Percentiles rank a stretch among this genome's conserved stretches.
phyloP scores from a whole-genome alignment of 2,113 vertebrate genomes.

The Sclerurus mexicanus region DNA sequence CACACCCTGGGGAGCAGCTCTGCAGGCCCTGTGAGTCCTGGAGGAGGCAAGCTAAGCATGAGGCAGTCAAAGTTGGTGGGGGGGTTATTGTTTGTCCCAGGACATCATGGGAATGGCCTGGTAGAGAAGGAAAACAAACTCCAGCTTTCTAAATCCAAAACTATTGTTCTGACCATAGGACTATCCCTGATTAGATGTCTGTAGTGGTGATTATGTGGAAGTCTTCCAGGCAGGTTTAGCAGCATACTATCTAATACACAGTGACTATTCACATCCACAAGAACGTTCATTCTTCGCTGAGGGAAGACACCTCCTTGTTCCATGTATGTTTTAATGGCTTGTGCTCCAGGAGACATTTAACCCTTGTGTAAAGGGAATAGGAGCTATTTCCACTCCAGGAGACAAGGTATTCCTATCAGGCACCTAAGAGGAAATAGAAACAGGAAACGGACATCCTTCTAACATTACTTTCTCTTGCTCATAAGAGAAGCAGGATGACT shows the following conservation, averaged over 20 bases:
- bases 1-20: background rate
- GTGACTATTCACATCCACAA: background rate
- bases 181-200: background rate
- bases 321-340: background rate
- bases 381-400: background rate
- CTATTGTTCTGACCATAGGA: background rate
- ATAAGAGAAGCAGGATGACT: background rate
- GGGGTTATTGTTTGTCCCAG: background rate
- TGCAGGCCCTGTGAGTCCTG: background rate
- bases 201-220: background rate
- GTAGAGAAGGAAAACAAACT: background rate
- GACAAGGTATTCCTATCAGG: background rate
- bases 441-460: background rate
- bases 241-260: background rate
- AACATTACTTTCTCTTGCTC: background rate
- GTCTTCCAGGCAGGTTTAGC: background rate
- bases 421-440: background rate
- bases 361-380: background rate
- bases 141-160: background rate
- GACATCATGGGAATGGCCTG: background rate
- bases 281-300: background rate
- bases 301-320: background rate
- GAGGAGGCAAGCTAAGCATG: background rate
- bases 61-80: background rate
- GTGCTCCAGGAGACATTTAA: background rate